Conservation (phyloP, 2,888 invertebrate species). For the Ornithoptera alexandrae region DNA sequence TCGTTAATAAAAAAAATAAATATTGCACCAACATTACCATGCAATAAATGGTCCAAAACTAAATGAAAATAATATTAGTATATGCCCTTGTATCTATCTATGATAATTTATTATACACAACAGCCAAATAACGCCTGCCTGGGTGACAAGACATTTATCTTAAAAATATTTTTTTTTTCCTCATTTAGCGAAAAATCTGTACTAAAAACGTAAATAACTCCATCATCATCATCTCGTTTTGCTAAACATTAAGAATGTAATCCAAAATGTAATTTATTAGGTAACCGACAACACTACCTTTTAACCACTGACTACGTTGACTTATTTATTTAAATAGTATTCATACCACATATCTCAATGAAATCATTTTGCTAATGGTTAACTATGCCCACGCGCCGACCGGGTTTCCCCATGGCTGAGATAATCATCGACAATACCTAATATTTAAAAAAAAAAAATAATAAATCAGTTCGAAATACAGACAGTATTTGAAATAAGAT, state of each 20-base stretch:
- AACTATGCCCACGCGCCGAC: conserved; percentile 53
- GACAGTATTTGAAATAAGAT: background rate
- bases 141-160: conserved; percentile 36
- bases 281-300: conserved; percentile 73
- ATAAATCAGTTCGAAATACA: conserved; percentile 1
- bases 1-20: conserved; percentile 52
- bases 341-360: conserved; percentile 61
- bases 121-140: conserved; percentile 55
- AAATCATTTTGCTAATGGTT: conserved; percentile 64
- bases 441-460: background rate
- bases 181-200: conserved; percentile 44
- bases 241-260: conserved; percentile 51
- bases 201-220: conserved; percentile 38
- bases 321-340: conserved; percentile 69
- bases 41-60: conserved; percentile 49
- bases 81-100: conserved; percentile 38
- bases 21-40: conserved; percentile 64
- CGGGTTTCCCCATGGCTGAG: conserved; percentile 41
- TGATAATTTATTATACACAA: conserved; percentile 63
- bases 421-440: background rate
- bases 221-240: conserved; percentile 48
- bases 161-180: conserved; percentile 35
- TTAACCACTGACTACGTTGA: conserved; percentile 76
- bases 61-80: conserved; percentile 47
- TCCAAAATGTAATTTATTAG: conserved; percentile 55